Conservation (phyloP, 64 coral and sea anemone genomes). For the Acropora yongei region DNA sequence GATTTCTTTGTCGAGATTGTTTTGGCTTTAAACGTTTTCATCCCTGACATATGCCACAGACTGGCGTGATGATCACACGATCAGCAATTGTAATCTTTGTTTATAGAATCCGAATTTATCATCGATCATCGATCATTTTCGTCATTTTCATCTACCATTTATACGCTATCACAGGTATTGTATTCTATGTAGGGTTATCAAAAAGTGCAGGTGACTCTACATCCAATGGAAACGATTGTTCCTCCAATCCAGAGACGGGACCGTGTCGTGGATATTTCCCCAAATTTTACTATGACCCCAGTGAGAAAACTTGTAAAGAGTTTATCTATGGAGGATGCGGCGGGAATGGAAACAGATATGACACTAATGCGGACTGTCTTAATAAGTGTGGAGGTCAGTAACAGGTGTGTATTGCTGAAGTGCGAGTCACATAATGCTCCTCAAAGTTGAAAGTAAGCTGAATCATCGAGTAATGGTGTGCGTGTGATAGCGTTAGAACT, state of each 20-base stretch:
- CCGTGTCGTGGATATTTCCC: constrained; percentile 11
- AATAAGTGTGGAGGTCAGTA: constrained; percentile 34
- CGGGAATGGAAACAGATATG: constrained; percentile 39
- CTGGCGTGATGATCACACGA: too few species aligned
- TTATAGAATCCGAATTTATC: too few species aligned
- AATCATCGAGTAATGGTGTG: too few species aligned
- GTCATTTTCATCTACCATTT: neutral
- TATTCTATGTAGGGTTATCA: constrained; percentile 33
- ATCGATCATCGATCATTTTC: neutral
- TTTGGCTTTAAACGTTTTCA: too few species aligned
- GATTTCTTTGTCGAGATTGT: too few species aligned
- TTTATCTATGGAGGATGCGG: constrained; percentile 36
- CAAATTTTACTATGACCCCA: constrained; percentile 10
- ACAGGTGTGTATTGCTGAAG: constrained; percentile 10
- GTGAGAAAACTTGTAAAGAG: constrained; percentile 2
- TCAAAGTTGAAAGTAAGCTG: too few species aligned
- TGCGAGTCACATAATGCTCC: too few species aligned
- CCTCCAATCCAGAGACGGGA: constrained; percentile 1
- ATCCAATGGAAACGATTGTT: neutral
- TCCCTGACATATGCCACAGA: too few species aligned
- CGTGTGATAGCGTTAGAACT: too few species aligned
- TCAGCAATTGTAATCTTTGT: too few species aligned
- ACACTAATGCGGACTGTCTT: neutral
- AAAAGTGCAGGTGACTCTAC: neutral
- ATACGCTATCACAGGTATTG: constrained; percentile 32